A percentile compares a stretch with the other conserved stretches of the same genome.
phyloP scores from a whole-genome alignment of 2,797 vertebrate species.

The Cossypha heuglini region DNA sequence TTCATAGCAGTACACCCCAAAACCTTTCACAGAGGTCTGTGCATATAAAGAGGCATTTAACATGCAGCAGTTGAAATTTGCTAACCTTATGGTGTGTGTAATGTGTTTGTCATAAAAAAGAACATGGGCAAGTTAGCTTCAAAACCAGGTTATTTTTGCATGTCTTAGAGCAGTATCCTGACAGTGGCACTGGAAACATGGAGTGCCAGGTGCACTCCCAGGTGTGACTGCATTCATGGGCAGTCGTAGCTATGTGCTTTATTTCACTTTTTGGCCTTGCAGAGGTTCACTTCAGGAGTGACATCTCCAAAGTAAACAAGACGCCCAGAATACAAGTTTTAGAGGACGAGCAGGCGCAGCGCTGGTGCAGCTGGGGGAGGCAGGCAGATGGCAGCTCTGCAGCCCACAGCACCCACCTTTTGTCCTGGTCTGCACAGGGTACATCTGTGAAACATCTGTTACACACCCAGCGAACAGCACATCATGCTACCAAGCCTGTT shows the following conservation, averaged over 20 bases:
- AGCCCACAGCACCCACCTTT: background rate
- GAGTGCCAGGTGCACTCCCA: background rate
- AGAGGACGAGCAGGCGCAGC: accelerated
- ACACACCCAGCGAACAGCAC: background rate
- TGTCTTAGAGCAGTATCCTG: background rate
- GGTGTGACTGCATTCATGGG: background rate
- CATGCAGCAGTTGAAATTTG: background rate
- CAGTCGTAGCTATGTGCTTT: background rate
- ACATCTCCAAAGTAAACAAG: accelerated
- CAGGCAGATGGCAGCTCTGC: background rate
- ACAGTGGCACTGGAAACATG: background rate
- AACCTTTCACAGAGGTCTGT: background rate
- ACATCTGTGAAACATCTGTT: background rate
- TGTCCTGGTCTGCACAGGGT: background rate
- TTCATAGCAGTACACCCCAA: background rate
- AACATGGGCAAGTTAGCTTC: background rate
- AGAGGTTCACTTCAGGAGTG: background rate
- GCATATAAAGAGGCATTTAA: background rate
- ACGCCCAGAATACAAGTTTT: background rate
- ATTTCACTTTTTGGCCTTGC: background rate
- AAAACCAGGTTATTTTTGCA: background rate
- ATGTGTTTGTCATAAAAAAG: accelerated
- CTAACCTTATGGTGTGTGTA: background rate
- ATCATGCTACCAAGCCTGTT: background rate
- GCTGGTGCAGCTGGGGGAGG: background rate